Evolutionary conservation across 2,113 vertebrate species (phyloP).

Genomic region (Xiphorhynchus elegans): DNA sequence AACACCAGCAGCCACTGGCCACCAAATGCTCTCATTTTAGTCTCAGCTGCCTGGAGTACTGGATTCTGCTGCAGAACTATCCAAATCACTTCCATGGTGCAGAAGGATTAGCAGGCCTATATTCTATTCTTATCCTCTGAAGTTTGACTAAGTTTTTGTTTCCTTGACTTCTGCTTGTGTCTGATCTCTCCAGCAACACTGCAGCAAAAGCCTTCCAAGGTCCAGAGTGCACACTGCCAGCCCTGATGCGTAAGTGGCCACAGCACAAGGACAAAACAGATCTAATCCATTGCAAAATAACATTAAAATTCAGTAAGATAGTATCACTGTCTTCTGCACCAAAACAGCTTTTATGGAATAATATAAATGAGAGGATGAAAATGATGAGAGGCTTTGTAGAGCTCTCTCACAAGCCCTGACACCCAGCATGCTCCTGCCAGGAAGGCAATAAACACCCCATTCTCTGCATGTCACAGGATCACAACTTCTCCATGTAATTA

Average conservation of each 20-base stretch:
- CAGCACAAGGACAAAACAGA: neutral
- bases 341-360: neutral
- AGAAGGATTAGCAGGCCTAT: neutral
- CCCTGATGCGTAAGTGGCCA: neutral
- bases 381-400: neutral
- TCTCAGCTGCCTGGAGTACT: neutral
- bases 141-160: neutral
- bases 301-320: neutral
- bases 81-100: neutral
- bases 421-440: neutral
- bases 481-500: neutral
- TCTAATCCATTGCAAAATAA: neutral
- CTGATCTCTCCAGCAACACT: neutral
- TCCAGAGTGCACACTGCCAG: neutral
- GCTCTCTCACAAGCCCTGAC: neutral
- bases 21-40: neutral
- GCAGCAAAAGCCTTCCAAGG: neutral
- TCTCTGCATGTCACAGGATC: neutral
- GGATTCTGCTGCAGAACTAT: neutral
- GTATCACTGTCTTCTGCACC: neutral
- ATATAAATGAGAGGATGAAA: neutral
- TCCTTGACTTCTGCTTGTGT: neutral
- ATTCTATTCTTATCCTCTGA: neutral
- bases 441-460: slow-evolving; percentile 5
- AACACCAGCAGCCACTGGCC: neutral